phyloP scores from a whole-genome alignment of 2,113 vertebrate genomes.

The Rostratula benghalensis region DNA sequence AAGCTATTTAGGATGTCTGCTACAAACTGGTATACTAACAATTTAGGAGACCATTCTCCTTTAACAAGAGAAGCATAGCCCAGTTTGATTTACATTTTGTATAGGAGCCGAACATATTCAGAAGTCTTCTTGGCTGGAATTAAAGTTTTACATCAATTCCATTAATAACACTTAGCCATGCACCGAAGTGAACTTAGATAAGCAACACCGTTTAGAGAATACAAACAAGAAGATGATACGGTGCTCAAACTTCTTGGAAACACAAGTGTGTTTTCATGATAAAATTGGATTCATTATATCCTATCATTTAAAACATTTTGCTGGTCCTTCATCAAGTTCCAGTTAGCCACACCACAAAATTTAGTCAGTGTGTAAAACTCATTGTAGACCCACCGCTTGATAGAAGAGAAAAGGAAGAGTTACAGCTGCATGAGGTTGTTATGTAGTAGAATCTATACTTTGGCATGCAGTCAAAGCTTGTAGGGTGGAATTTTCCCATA shows the following conservation, averaged over 20 bases:
- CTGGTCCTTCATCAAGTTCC: neutral
- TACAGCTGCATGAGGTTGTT: neutral
- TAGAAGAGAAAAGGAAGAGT: neutral
- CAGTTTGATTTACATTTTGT: neutral
- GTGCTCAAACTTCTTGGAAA: neutral
- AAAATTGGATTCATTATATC: neutral
- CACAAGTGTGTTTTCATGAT: neutral
- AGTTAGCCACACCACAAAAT: neutral
- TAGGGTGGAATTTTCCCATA: neutral
- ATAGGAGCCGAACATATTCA: neutral
- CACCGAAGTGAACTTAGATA: neutral
- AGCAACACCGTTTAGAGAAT: neutral
- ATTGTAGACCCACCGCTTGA: neutral
- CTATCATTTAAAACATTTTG: neutral
- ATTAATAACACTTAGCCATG: neutral
- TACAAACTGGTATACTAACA: neutral
- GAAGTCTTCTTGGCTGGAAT: neutral
- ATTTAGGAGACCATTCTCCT: neutral
- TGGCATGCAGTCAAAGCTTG: neutral
- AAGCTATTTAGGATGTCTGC: neutral
- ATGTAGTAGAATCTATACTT: neutral
- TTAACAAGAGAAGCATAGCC: neutral
- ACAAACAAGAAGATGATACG: neutral
- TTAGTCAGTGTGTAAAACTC: neutral
- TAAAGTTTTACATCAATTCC: neutral